A percentile compares a stretch with the other conserved stretches of the same genome.
Conservation (phyloP, 2,888 invertebrate species). For the Rhingia rostrata region DNA sequence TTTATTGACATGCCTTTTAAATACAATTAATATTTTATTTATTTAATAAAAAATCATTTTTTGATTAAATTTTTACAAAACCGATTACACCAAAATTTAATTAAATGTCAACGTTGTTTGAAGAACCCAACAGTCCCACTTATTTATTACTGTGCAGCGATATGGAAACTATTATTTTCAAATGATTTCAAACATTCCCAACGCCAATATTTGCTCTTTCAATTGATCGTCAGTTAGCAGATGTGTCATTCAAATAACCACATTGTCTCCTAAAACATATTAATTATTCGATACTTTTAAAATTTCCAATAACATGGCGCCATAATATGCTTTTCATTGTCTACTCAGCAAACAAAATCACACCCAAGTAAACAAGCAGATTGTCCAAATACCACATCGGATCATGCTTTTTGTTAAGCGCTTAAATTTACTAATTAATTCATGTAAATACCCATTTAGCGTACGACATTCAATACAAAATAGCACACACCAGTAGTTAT, state of each 20-base stretch:
- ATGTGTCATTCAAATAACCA: neutral
- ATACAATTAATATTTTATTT: too few relatives aligned
- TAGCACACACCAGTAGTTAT: neutral
- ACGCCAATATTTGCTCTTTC: too few relatives aligned
- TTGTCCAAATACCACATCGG: constrained; percentile 4
- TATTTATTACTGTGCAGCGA: too few relatives aligned
- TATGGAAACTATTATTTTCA: too few relatives aligned
- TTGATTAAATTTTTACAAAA: too few relatives aligned
- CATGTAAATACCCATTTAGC: constrained; percentile 21
- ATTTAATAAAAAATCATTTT: too few relatives aligned
- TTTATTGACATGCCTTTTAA: too few relatives aligned
- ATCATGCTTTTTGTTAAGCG: neutral
- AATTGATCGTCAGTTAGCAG: too few relatives aligned
- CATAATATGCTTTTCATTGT: neutral
- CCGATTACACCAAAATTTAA: too few relatives aligned
- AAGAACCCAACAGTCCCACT: too few relatives aligned
- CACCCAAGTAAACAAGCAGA: constrained; percentile 11
- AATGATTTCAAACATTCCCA: too few relatives aligned
- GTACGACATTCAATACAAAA: constrained; percentile 3
- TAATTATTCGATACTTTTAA: neutral
- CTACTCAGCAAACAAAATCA: neutral
- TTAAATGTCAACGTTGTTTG: too few relatives aligned
- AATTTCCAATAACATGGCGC: neutral
- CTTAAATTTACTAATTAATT: constrained; percentile 31
- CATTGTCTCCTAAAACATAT: neutral